Evolutionary conservation across 2,113 vertebrate species (phyloP), one percentile per base, ranked within the genome.

Genomic region (Aix galericulata): DNA sequence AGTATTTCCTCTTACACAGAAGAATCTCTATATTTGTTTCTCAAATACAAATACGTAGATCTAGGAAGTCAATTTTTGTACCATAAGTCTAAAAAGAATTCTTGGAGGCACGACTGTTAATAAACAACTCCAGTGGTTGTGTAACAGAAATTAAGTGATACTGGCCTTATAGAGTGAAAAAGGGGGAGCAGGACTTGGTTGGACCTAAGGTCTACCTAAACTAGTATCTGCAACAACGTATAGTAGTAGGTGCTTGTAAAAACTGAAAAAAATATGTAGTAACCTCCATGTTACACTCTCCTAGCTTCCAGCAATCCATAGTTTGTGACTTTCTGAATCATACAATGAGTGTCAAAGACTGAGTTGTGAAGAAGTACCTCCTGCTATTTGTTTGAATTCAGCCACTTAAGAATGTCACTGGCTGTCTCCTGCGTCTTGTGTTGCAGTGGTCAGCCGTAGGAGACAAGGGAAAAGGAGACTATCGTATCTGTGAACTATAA

Each of bases 381-480:
- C 27, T 9, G 5, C 46, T 66, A 29, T 8, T 84, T 81, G n/a
- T 82, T 79, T 63, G 23, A 17, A 31, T 77, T 87, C 55, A 69
- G 44, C 22, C 29, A 29, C 13, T 80, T 53, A 23, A 3, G 0
- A 73, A 29, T 5, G 22, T 53, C 86, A n/a, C 40, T 83, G 77
- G 17, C 42, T 77, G 1, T 59, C 68, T 86, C 59, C 44, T 42
- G 5, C 64, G 71, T 66, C 55, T 68, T 60, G 13, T 56, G 13
- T 36, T 55, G 40, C 58, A 50, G 7, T 0, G 0, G n/a, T 31
- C n/a, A n/a, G n/a, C 34, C 15, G 12, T 87, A 44, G 55, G n/a
- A 50, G 27, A 23, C 55, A 36, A 23, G 62, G 20, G 23, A 27
- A 55, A 53, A 64, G 46, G 22, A 38, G 34, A 17, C 59, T 63